Conservation (phyloP, 2,113 vertebrate genomes). For the Conger conger region DNA sequence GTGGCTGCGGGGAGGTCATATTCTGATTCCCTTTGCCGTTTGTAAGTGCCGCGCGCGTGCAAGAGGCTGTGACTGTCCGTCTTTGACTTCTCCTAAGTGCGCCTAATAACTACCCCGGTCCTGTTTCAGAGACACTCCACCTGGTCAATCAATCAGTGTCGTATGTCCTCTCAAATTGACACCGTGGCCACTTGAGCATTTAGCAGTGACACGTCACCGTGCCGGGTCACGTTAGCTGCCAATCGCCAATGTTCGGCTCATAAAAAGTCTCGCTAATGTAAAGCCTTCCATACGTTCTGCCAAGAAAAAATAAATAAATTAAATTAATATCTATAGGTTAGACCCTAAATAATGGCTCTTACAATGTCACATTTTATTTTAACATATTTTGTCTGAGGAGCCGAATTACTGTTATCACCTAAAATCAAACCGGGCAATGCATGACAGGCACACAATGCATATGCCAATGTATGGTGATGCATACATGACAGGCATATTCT, state of each 20-base stretch:
- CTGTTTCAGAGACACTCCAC: neutral
- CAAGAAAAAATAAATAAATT: no score
- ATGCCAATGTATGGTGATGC: neutral
- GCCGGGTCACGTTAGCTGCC: no score
- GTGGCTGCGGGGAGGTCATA: neutral
- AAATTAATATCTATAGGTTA: no score
- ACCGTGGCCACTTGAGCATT: slow-evolving; percentile 1
- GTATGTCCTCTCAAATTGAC: neutral
- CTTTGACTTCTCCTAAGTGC: neutral
- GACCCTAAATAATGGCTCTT: no score
- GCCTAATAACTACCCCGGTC: neutral
- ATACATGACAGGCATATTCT: neutral
- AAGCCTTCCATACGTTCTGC: no score
- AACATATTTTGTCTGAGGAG: no score
- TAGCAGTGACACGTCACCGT: neutral
- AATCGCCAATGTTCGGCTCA: neutral
- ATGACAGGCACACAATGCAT: neutral
- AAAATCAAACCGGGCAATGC: neutral
- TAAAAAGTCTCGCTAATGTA: neutral
- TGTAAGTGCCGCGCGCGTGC: neutral
- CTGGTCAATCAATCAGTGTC: neutral
- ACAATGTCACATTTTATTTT: no score
- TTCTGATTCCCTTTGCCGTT: neutral
- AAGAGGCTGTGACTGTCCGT: neutral
- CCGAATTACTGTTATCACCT: no score